These are phyloP conservation scores for Polydrusus tereticollis DNA, from an alignment of 2,888 invertebrate genomes.

Conservation along the genomic window DNA sequence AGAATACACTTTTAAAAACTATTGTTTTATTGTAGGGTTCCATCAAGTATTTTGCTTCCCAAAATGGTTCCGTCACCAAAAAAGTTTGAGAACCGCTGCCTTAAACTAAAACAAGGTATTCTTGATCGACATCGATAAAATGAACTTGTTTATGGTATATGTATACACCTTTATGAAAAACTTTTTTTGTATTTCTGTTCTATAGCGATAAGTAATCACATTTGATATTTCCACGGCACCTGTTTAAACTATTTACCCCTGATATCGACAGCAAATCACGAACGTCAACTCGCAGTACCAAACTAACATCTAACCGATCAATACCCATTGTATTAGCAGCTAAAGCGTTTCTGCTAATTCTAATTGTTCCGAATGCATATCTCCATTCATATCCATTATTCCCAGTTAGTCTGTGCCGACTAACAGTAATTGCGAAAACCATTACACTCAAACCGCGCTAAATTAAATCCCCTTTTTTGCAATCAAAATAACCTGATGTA, in stretches of 20 bases:
- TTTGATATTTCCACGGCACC: slow-evolving; percentile 29
- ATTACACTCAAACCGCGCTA: slow-evolving; percentile 48
- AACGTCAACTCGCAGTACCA: slow-evolving; percentile 61
- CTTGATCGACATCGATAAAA: no score
- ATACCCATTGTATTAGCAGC: slow-evolving; percentile 63
- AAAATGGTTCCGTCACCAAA: no score
- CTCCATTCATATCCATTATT: slow-evolving; percentile 60
- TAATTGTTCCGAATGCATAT: slow-evolving; percentile 60
- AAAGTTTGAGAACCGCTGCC: no score
- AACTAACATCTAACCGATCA: slow-evolving; percentile 57
- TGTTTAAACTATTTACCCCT: slow-evolving; percentile 41
- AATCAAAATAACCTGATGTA: slow-evolving; percentile 24
- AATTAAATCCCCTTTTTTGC: slow-evolving; percentile 50
- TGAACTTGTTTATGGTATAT: no score
- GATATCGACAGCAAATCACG: slow-evolving; percentile 65
- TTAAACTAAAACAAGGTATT: no score
- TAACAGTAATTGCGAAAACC: slow-evolving; percentile 54
- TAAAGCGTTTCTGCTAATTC: slow-evolving; percentile 59
- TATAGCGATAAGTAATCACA: neutral
- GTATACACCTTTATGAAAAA: no score
- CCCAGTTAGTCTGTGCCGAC: slow-evolving; percentile 52
- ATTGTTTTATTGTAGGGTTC: no score
- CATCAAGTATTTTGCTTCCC: no score
- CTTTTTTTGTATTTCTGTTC: no score
- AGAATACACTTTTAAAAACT: no score